Evolutionary conservation across 1,140 invertebrate species (phyloP), one percentile per base, ranked within the genome.

Genomic region (Brachionus asplanchnoidis): DNA sequence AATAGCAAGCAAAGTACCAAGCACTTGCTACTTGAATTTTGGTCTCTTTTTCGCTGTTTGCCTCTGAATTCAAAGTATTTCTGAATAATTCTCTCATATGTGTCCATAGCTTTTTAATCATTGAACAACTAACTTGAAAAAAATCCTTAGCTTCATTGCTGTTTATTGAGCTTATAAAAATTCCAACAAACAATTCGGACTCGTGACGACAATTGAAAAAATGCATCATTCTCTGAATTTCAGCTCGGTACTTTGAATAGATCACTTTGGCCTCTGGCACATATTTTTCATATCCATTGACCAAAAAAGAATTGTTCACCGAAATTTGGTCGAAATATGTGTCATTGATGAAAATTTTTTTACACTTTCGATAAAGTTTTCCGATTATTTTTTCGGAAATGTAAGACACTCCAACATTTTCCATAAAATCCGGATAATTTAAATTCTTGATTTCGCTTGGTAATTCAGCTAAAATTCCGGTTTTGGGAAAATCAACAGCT

Each of bases 401-500:
- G 50, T 78, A 78, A 14, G 44, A 17, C 5, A 11, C 1, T n/a
- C 44, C 26, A 28, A n/a, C 0, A 56, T 78, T 78, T 53, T 78
- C 75, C 75, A 78, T 78, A 53, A 78, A 78, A 53, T 78, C 75
- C 1, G 75, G 75, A 26, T 53, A 78, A 6, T 53, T 50, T 78
- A 53, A 28, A 28, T 50, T 53, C 23, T 56, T 78, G 6, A 78
- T 28, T 53, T 78, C 44, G 7, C 26, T 3, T 17, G 44, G 75
- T 32, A 53, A 11, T n/a, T 36, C 11, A 53, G 23, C 44, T 32
- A 78, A 12, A 26, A 53, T 20, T 28, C 75, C 75, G 12, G 75
- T 78, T 53, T 78, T 78, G 0, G 75, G 75, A 26, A 53, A 78
- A 53, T 78, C 75, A 78, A 78, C 75, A 53, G 75, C 75, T 14